These are phyloP conservation scores for Myotis davidii DNA, from an alignment of 2,113 vertebrate genomes.

Conservation along the genomic window DNA sequence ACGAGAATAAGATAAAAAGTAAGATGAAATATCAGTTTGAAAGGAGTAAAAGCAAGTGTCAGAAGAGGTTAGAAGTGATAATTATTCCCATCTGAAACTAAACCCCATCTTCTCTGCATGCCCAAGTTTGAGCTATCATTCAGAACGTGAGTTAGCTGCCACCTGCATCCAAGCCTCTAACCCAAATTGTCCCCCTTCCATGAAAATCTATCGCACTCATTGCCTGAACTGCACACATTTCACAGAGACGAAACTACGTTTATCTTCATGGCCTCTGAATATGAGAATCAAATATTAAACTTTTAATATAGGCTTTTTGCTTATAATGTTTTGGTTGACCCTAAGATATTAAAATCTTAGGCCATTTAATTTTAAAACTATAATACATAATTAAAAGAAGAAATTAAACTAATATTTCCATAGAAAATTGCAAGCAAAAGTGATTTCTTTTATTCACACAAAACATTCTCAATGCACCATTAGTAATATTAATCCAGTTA, in stretches of 20 bases:
- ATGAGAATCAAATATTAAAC: background rate
- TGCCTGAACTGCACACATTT: background rate
- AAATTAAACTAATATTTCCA: slow-evolving; percentile 39
- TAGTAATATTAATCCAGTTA: slow-evolving; percentile 20
- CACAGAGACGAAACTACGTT: background rate
- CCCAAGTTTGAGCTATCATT: background rate
- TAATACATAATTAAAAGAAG: slow-evolving; percentile 25
- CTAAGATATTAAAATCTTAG: slow-evolving; percentile 16
- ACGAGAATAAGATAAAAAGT: background rate
- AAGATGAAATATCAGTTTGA: background rate
- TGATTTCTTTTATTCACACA: slow-evolving; percentile 58
- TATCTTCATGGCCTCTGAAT: background rate
- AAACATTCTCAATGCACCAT: slow-evolving; percentile 72
- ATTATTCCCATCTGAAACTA: background rate
- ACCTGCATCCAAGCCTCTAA: background rate
- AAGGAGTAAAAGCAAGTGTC: background rate
- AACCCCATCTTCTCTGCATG: background rate
- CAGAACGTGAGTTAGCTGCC: background rate
- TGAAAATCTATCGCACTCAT: background rate
- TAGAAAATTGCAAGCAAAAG: slow-evolving; percentile 3
- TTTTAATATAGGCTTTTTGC: slow-evolving; percentile 14
- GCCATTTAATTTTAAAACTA: slow-evolving; percentile 54
- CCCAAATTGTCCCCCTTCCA: background rate
- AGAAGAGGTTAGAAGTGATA: background rate
- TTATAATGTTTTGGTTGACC: background rate